Base-by-base conservation (phyloP, 1,140 invertebrate genomes). In the Drosophila ficusphila region DNA sequence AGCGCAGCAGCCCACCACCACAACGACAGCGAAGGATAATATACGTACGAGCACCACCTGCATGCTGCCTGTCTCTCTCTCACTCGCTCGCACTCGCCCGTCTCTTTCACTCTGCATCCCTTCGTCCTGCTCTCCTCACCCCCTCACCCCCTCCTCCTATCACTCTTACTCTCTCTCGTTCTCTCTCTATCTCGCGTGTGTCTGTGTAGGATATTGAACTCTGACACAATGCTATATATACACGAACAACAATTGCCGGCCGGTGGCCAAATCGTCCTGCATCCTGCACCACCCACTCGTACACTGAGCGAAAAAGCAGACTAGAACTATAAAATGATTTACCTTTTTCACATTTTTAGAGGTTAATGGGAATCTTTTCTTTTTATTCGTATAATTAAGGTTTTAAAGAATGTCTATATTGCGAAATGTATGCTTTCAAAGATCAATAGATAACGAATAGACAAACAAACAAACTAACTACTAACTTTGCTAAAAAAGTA, bases 131-230 rank as follows among this genome's bases (percentile, higher is more conserved):
- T n/a, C n/a, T n/a, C n/a, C n/a, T n/a, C n/a, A n/a, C 1, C 12
- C 8, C 0, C 12, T 8, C 12, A 7, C 33, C 14, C 16, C 31
- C 19, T 42, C 38, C 19, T 12, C 1, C 0, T 23, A 9, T 31
- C 16, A 0, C 23, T 8, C 29, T 21, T 4, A 5, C 27, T 48
- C 25, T 38, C 33, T 49, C 6, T 16, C 21, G 6, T 4, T 39
- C 27, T 39, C 36, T 47, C n/a, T 46, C 44, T 23, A 14, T 34
- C 36, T 25, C 25, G 18, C 27, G 44, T 54, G 47, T 53, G 73
- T 67, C 72, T 57, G 48, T 62, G 68, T 61, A 86, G 81, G 81
- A 86, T 86, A 81, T 86, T 86, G 81, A 86, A 86, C 81, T 86
- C 81, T 86, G 82, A 88, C 81, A 86, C 81, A 86, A 74, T 86